Evolutionary conservation across 1,140 invertebrate genomes (phyloP), one percentile per base, ranked within the genome.

Genomic region (Sycophaga agraensis): DNA sequence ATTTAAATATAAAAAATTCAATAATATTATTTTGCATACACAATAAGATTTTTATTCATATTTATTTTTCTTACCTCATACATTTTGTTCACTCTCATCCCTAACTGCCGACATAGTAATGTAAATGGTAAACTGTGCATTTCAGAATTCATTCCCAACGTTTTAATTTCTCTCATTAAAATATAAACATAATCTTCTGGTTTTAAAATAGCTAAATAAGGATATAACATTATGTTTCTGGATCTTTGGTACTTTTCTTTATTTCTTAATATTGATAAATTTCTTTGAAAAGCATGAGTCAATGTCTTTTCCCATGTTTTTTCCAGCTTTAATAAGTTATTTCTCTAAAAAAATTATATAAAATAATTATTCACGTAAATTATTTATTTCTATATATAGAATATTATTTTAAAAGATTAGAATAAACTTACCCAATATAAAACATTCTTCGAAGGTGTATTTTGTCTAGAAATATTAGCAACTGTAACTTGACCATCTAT

Each of bases 141-240:
- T 70, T 93, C 90, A 0, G 91, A 93, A 2, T 88, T 88, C 67
- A 88, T 83, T 0, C 88, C 86, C 14, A 94, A 67, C 60, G 85
- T 85, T 55, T 79, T 81, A 5, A 91, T 82, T 78, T 93, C 89
- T 72, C 85, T 78, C 60, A 88, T 78, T 40, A 88, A 83, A 40
- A 69, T 76, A 59, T 90, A 83, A 1, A 89, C 82, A 71, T 89
- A 91, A 58, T 87, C 81, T 16, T 88, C 77, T 50, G 84, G 80
- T 24, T 86, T 75, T 19, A 94, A 73, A 14, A 88, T 80, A 58
- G 84, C 84, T 11, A 97, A 78, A 75, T 90, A 97, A 0, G 92
- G 88, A 79, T 91, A 86, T 34, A 94, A 85, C 26, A 88, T 82
- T 2, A 81, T 74, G 34, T 57, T 76, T 7, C 19, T 42, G 65